phyloP scores from a whole-genome alignment of 2,113 vertebrate genomes.

The Guaruba guarouba region DNA sequence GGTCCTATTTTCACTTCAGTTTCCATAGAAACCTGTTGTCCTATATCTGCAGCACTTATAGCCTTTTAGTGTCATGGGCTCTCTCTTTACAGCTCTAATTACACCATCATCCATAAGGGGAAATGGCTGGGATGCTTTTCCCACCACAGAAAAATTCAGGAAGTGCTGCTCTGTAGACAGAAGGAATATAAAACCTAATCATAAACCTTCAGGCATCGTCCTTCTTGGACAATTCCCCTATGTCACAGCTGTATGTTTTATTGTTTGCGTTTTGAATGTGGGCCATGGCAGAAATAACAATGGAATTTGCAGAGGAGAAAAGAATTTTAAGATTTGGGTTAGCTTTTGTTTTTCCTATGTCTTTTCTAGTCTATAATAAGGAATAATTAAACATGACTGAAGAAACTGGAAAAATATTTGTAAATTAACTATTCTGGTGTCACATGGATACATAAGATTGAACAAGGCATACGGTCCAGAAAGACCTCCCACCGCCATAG shows the following conservation, averaged over 20 bases:
- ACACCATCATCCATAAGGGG: slow-evolving; percentile 65
- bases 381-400: background rate
- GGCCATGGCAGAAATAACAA: slow-evolving; percentile 26
- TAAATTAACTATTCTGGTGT: slow-evolving; percentile 2
- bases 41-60: slow-evolving; percentile 64
- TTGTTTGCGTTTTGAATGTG: slow-evolving; percentile 37
- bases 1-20: slow-evolving; percentile 61
- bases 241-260: slow-evolving; percentile 52
- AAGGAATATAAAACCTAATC: slow-evolving; percentile 61
- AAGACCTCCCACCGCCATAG: slow-evolving; percentile 39
- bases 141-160: slow-evolving; percentile 67
- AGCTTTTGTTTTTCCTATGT: background rate
- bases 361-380: slow-evolving; percentile 1
- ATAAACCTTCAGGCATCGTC: slow-evolving; percentile 56
- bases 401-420: slow-evolving; percentile 42
- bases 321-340: background rate
- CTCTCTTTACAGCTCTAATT: slow-evolving; percentile 71
- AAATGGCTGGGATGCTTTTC: slow-evolving; percentile 70
- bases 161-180: slow-evolving; percentile 58
- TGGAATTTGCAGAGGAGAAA: background rate
- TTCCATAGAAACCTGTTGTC: slow-evolving; percentile 72
- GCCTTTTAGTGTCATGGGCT: slow-evolving; percentile 69
- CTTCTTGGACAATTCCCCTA: slow-evolving; percentile 46
- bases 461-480: slow-evolving; percentile 17
- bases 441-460: background rate